Evolutionary conservation across 2,888 invertebrate species (phyloP), one percentile per base, ranked within the genome.

Genomic region (Electrophaes corylata): DNA sequence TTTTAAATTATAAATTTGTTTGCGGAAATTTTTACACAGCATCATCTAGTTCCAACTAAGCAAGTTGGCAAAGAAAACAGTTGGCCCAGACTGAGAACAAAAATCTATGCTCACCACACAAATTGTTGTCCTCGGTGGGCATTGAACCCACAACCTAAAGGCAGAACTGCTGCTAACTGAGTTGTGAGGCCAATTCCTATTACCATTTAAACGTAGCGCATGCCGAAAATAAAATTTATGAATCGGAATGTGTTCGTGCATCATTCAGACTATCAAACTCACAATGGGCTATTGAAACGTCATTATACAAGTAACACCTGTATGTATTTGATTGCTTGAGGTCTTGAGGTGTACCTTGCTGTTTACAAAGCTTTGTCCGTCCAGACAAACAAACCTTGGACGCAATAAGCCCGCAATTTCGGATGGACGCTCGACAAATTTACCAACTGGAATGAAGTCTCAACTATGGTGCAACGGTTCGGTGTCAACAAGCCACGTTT

Each of bases 391-490:
- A 86, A 75, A 73, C 79, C 71, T 76, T 82, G 83, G 79, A 79
- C 76, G 88, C 90, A 91, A 91, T 90, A 91, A 89, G 81, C 82
- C 74, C 77, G 81, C 85, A 80, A 83, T 88, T 88, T 85, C 79
- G 81, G 83, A 78, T 77, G 80, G 78, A 75, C 81, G 77, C 80
- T 86, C 84, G 78, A 86, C 90, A 89, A 88, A 89, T 89, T 89
- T 87, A 78, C 88, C 83, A 79, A 84, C 82, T 78, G 86, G 83
- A 88, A 90, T 88, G 86, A 89, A 89, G 87, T 86, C 81, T 79
- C 83, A 76, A 79, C 78, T 77, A 73, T 72, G 78, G 82, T 79
- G 78, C 79, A 78, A 72, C 78, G 72, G 75, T 75, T 73, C 72
- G 83, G 76, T 85, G 87, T 87, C 87, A 86, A 85, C 86, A 84